A percentile compares a stretch with the other conserved stretches of the same genome.
phyloP scores from a whole-genome alignment of 1,140 invertebrate species.

The Drosophila arawakana region DNA sequence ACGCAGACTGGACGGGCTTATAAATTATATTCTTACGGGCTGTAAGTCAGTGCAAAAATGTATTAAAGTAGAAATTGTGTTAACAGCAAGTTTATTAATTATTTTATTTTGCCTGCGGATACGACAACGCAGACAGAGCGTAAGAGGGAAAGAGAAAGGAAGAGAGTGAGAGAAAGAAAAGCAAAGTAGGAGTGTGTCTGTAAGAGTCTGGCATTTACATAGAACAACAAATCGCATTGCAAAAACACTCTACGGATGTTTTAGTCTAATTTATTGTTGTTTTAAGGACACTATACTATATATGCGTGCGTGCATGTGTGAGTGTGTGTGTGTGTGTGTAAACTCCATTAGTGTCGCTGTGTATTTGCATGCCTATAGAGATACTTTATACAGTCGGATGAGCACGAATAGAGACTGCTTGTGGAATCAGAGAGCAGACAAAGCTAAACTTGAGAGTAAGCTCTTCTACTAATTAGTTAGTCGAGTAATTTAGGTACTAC shows the following conservation, averaged over 20 bases:
- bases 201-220: constrained; percentile 22
- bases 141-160: not conserved
- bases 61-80: constrained; percentile 66
- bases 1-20: not conserved
- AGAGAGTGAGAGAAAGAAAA: not conserved
- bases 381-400: constrained; percentile 20
- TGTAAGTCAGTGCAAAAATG: constrained; percentile 41
- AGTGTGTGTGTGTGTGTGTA: not conserved
- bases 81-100: constrained; percentile 62
- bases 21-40: constrained; percentile 49
- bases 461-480: not conserved
- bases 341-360: not conserved
- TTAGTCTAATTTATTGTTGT: constrained; percentile 53
- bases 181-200: not conserved
- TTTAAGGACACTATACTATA: constrained; percentile 16
- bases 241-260: constrained; percentile 40
- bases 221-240: constrained; percentile 28
- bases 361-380: constrained; percentile 5
- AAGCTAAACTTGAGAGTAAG: not conserved
- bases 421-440: constrained; percentile 1
- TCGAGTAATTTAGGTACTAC: not conserved
- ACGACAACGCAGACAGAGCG: not conserved
- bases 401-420: constrained; percentile 16
- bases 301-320: not conserved
- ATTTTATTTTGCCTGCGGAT: constrained; percentile 56